Base-by-base conservation (phyloP, 2,888 invertebrate genomes). In the Drosophila pegasa region DNA sequence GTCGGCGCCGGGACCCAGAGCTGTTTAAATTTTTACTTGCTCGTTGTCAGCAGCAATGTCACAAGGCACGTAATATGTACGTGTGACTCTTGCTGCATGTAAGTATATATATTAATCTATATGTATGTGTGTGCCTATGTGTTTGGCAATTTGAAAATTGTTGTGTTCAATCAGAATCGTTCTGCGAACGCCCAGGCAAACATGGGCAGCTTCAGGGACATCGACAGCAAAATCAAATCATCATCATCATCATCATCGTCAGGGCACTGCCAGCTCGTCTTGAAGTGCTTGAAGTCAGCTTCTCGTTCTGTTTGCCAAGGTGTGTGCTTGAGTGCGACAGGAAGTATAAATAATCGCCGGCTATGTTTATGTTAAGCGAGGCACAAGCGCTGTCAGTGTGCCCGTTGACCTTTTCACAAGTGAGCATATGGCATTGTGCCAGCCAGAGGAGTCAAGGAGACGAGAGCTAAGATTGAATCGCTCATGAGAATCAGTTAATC, bases 71-170 rank as follows among this genome's bases (percentile, higher is more conserved):
- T 87, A 87, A 68, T 70, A 48, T 45, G 83, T 75, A 87, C 88
- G 83, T 87, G 85, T 63, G 65, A 57, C 33, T 59, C 45, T 47
- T 45, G 10, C 51, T 51, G 52, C 25, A 29, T 70, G 20, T 56
- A 9, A 16, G 48, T 48, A 14, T 54, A 7, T 40, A 33, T 54
- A 33, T 31, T 12, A 38, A 12, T 31, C 25, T 18, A 10, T 45
- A 29, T 25, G 41, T 33, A 22, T 47, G 37, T 48, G 33, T 22
- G 56, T 41, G 59, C 50, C 60, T 71, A 43, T 48, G 60, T 78
- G 79, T 65, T 74, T 60, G 74, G 79, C 83, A 82, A 87, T 83
- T 87, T 85, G 67, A 82, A 87, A 87, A 85, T 79, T 85, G 80
- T 85, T 87, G 86, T 87, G 88, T 79, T 83, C 88, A 83, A 83